Conservation (phyloP, 2,888 invertebrate species). For the Pandemis cinnamomeana region DNA sequence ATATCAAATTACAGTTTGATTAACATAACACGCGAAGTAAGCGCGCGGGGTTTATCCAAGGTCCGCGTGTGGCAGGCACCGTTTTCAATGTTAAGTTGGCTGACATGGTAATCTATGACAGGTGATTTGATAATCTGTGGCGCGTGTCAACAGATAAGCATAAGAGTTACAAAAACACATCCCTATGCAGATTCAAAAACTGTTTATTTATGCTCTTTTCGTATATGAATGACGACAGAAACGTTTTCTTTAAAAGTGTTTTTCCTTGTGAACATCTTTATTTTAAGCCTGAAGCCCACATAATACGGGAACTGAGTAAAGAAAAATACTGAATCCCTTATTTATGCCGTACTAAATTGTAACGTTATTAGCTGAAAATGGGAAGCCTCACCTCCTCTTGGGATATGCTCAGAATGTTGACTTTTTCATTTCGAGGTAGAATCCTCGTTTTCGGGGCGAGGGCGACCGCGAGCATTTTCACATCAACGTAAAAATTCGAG, state of each 20-base stretch:
- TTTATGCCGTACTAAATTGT: slow-evolving; percentile 40
- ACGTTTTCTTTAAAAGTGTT: background rate
- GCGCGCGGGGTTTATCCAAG: slow-evolving; percentile 5
- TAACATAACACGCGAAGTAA: slow-evolving; percentile 32
- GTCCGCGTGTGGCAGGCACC: slow-evolving; percentile 15
- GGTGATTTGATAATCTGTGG: slow-evolving; percentile 13
- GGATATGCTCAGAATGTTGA: slow-evolving; percentile 14
- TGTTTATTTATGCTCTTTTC: slow-evolving; percentile 2
- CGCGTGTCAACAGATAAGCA: slow-evolving; percentile 5
- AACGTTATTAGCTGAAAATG: slow-evolving; percentile 38
- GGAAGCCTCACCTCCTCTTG: slow-evolving; percentile 20
- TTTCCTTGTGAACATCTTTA: slow-evolving; percentile 5
- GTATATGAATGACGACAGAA: background rate
- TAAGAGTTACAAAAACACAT: background rate
- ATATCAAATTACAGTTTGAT: slow-evolving; percentile 18
- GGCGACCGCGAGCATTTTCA: slow-evolving; percentile 29
- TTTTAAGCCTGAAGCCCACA: background rate
- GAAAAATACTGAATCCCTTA: slow-evolving; percentile 36
- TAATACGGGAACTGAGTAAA: slow-evolving; percentile 17
- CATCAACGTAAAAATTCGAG: slow-evolving; percentile 27
- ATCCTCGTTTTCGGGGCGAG: slow-evolving; percentile 7
- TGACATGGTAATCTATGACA: slow-evolving; percentile 19
- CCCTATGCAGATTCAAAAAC: background rate
- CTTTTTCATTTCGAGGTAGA: slow-evolving; percentile 23
- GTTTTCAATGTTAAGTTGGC: slow-evolving; percentile 18